phyloP scores from a whole-genome alignment of 2,888 invertebrate genomes.

The Epinotia ramella region DNA sequence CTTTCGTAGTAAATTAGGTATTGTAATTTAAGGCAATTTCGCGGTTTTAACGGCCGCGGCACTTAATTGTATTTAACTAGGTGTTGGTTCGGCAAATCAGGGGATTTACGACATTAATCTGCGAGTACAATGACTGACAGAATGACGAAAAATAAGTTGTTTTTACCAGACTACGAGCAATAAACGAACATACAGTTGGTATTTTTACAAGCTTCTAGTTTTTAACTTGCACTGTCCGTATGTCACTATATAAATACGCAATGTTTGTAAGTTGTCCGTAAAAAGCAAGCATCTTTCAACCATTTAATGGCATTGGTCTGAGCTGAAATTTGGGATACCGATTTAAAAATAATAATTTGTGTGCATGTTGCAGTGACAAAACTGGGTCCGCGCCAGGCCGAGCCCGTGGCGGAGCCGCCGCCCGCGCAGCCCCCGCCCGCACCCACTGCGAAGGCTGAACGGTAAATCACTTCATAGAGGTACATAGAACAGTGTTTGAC shows the following conservation, averaged over 20 bases:
- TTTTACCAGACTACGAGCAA: not conserved
- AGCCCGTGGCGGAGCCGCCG: slow-evolving; percentile 79
- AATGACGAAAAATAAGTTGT: not conserved
- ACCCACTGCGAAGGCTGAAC: slow-evolving; percentile 75
- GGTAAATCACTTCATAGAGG: slow-evolving; percentile 64
- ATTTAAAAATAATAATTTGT: slow-evolving; percentile 3
- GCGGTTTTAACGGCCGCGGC: slow-evolving; percentile 42
- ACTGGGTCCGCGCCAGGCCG: slow-evolving; percentile 87
- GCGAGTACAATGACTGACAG: not conserved
- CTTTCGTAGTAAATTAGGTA: slow-evolving; percentile 44
- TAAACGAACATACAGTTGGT: no score
- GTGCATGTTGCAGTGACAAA: slow-evolving; percentile 85
- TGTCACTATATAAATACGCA: no score
- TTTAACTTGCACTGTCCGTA: no score
- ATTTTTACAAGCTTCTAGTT: no score
- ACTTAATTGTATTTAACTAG: slow-evolving; percentile 42
- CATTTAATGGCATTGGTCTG: no score
- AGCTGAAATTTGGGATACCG: no score
- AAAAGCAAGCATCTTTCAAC: no score
- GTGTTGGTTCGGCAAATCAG: slow-evolving; percentile 40
- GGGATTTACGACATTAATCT: slow-evolving; percentile 9
- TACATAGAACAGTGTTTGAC: no score
- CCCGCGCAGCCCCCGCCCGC: slow-evolving; percentile 74
- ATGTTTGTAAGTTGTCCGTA: no score
- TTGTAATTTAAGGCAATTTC: slow-evolving; percentile 45